Evolutionary conservation across 2,797 vertebrate genomes (phyloP).

Genomic region (Gymnoscopelus braueri): DNA sequence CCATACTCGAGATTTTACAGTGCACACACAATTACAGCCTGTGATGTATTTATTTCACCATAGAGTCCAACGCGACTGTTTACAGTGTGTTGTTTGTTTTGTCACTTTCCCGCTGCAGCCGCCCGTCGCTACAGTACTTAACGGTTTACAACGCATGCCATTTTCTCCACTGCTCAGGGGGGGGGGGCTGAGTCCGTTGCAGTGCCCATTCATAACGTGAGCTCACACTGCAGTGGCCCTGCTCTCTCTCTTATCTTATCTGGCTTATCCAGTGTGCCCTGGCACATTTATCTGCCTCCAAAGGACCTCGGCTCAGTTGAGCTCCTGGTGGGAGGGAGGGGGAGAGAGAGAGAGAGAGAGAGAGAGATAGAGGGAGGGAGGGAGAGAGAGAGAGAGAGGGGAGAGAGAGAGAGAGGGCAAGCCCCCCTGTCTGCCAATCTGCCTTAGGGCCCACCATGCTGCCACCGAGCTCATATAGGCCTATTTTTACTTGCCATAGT

Average conservation of each 20-base stretch:
- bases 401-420: constrained; percentile 28
- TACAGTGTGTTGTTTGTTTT: neutral
- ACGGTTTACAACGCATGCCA: constrained; percentile 39
- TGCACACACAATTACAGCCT: too few species aligned
- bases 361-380: constrained; percentile 12
- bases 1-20: too few species aligned
- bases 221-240: constrained; percentile 25
- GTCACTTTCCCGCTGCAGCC: neutral
- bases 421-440: constrained; percentile 28
- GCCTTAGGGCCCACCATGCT: constrained; percentile 19
- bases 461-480: constrained; percentile 13
- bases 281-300: constrained; percentile 67
- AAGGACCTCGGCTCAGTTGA: constrained; percentile 51
- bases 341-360: constrained; percentile 23
- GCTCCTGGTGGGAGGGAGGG: constrained; percentile 51
- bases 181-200: constrained; percentile 39
- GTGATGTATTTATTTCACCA: too few species aligned
- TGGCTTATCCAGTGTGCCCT: constrained; percentile 61
- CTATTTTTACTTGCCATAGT: constrained; percentile 8
- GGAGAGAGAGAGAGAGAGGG: neutral
- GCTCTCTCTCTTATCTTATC: constrained; percentile 71
- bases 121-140: constrained; percentile 17
- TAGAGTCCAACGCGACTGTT: neutral
- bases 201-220: constrained; percentile 61
- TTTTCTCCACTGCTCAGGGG: constrained; percentile 15